Evolutionary conservation across 1,140 invertebrate genomes (phyloP).

Genomic region (Ruditapes philippinarum): DNA sequence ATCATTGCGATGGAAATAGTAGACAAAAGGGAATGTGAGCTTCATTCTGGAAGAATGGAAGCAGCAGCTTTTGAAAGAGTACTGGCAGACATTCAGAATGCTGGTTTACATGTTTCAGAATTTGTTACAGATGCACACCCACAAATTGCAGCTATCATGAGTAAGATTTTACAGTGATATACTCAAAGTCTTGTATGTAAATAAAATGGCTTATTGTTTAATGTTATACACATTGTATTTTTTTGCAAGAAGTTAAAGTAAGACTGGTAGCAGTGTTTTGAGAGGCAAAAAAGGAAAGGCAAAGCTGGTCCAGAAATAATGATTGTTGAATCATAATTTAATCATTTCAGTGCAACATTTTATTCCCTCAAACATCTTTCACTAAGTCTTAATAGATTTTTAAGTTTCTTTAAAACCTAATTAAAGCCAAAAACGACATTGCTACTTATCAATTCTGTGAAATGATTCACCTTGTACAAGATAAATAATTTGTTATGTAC

Average conservation of each 20-base stretch:
- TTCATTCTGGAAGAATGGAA: slow-evolving; percentile 1
- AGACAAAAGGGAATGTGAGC: not conserved
- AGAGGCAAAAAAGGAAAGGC: too few relatives aligned
- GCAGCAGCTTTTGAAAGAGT: not conserved
- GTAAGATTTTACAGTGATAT: not conserved
- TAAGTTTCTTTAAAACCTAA: too few relatives aligned
- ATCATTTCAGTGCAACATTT: too few relatives aligned
- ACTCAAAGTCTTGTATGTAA: not conserved
- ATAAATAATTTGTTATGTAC: too few relatives aligned
- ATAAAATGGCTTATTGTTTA: not conserved
- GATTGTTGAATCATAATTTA: too few relatives aligned
- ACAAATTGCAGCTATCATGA: slow-evolving; percentile 14
- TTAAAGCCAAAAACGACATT: too few relatives aligned
- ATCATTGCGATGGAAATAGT: slow-evolving; percentile 26
- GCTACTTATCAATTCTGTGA: too few relatives aligned
- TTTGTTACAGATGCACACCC: slow-evolving; percentile 35
- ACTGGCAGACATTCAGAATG: not conserved
- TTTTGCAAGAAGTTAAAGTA: not conserved
- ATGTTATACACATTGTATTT: not conserved
- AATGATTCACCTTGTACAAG: too few relatives aligned
- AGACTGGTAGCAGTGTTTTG: not conserved
- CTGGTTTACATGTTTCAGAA: not conserved
- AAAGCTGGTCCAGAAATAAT: too few relatives aligned
- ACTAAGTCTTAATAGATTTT: too few relatives aligned
- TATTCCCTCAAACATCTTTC: too few relatives aligned